These are phyloP conservation scores for Rhinoderma darwinii DNA, from an alignment of 2,113 vertebrate species.

Conservation along the genomic window DNA sequence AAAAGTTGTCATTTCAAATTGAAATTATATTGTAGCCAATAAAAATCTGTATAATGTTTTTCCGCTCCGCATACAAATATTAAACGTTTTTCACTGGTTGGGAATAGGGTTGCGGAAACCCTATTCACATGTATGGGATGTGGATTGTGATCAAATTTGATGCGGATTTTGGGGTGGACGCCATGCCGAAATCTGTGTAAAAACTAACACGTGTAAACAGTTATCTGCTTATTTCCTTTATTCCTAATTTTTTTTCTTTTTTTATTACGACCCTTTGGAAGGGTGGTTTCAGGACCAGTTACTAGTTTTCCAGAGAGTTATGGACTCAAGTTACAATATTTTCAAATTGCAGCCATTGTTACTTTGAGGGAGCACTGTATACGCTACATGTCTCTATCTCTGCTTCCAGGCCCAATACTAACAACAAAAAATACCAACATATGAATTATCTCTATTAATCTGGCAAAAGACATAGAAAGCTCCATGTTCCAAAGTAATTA, in stretches of 20 bases:
- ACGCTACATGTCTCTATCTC: not conserved
- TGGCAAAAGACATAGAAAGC: not conserved
- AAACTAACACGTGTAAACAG: no score
- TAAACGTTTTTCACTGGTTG: no score
- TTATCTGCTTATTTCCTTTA: no score
- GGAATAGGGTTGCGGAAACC: no score
- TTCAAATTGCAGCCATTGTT: no score
- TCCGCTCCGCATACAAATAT: no score
- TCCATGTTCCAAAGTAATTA: slow-evolving; percentile 10
- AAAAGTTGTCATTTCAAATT: not conserved
- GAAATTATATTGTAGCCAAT: not conserved
- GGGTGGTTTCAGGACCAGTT: not conserved
- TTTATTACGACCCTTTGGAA: no score
- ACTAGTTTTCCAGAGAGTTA: not conserved
- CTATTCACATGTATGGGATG: no score
- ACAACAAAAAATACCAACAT: not conserved
- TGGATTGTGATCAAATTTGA: no score
- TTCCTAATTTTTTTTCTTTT: no score
- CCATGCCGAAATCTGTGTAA: no score
- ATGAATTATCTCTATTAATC: not conserved
- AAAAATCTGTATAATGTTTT: not conserved
- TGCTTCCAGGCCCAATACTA: not conserved
- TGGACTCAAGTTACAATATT: not conserved
- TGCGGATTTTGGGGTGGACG: no score
- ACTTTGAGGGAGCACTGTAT: not conserved